These are phyloP conservation scores for Selenia dentaria DNA, from an alignment of 2,888 invertebrate genomes.

Conservation along the genomic window DNA sequence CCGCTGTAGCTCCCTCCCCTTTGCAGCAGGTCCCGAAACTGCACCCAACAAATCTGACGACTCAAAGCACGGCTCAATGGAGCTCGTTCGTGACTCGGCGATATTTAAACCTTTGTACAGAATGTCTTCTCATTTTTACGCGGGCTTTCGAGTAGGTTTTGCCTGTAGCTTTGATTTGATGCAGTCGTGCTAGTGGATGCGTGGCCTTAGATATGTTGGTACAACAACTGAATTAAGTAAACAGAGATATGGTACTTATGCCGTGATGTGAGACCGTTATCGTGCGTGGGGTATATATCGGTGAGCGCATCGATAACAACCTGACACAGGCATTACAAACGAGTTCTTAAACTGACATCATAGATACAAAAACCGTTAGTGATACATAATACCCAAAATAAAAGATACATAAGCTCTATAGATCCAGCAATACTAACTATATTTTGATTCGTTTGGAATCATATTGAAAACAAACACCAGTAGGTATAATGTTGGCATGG, in stretches of 20 bases:
- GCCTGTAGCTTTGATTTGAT: too few relatives aligned
- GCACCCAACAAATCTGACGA: slow-evolving; percentile 65
- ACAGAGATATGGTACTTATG: too few relatives aligned
- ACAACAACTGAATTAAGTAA: slow-evolving; percentile 65
- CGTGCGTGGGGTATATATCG: slow-evolving; percentile 55
- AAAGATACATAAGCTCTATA: too few relatives aligned
- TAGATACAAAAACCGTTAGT: too few relatives aligned
- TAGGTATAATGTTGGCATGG: too few relatives aligned
- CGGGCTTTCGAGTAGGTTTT: slow-evolving; percentile 53
- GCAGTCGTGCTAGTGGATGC: slow-evolving; percentile 53
- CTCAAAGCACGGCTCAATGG: slow-evolving; percentile 46
- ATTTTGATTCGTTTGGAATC: too few relatives aligned
- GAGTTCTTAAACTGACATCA: slow-evolving; percentile 5
- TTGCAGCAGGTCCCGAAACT: slow-evolving; percentile 49
- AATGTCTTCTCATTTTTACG: slow-evolving; percentile 67
- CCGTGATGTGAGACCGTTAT: slow-evolving; percentile 65
- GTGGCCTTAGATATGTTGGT: slow-evolving; percentile 46
- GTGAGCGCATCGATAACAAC: slow-evolving; percentile 60
- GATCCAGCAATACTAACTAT: too few relatives aligned
- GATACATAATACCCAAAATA: too few relatives aligned
- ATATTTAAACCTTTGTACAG: slow-evolving; percentile 66
- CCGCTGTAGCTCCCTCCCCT: slow-evolving; percentile 56
- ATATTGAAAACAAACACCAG: too few relatives aligned
- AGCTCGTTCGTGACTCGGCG: slow-evolving; percentile 58
- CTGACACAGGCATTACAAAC: slow-evolving; percentile 32